Evolutionary conservation across 2,888 invertebrate genomes (phyloP).

Genomic region (Thecocarcelia acutangulata): DNA sequence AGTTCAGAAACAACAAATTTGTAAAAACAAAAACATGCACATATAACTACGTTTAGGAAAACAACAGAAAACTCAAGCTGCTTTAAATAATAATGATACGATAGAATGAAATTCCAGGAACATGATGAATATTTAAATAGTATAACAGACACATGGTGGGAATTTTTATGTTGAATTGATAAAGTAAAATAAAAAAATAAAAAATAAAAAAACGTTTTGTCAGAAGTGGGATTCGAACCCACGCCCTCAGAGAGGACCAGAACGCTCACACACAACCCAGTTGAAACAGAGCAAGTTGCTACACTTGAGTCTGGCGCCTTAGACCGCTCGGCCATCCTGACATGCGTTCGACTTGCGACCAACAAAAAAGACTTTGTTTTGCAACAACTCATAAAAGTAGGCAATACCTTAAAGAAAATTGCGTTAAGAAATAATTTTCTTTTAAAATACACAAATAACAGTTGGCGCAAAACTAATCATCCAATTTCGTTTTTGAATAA

Average conservation of each 20-base stretch:
- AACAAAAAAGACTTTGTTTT: no score
- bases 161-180: neutral
- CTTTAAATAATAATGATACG: neutral
- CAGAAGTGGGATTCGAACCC: slow-evolving; percentile 77
- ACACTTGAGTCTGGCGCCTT: slow-evolving; percentile 76
- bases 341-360: no score
- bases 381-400: no score
- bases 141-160: slow-evolving; percentile 17
- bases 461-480: no score
- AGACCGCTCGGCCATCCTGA: slow-evolving; percentile 76
- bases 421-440: no score
- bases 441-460: no score
- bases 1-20: slow-evolving; percentile 13
- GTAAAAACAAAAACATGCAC: neutral
- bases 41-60: neutral
- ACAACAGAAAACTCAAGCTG: neutral
- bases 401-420: neutral
- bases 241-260: slow-evolving; percentile 80
- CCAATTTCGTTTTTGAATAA: no score
- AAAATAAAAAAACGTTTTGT: slow-evolving; percentile 72
- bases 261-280: slow-evolving; percentile 73
- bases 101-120: neutral
- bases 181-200: neutral
- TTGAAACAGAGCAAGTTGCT: slow-evolving; percentile 70
- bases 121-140: slow-evolving; percentile 12